Conservation (phyloP, 2,888 invertebrate species). For the Hermodice carunculata region DNA sequence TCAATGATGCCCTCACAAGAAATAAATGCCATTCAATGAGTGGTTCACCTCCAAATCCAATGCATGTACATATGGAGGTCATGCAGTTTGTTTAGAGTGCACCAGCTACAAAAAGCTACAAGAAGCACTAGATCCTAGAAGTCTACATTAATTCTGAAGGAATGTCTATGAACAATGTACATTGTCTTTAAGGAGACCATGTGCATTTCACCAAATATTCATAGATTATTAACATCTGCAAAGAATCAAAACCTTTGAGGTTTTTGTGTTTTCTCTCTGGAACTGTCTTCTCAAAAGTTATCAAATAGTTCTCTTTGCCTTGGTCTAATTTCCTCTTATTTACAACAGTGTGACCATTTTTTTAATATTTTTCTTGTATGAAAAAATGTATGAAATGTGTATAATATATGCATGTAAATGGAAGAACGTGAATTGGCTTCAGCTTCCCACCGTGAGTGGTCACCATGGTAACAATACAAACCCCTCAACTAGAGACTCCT, state of each 20-base stretch:
- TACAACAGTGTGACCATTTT: constrained; percentile 27
- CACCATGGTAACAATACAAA: constrained; percentile 16
- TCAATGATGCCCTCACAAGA: too few species aligned
- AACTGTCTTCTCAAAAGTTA: too few species aligned
- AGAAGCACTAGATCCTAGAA: too few species aligned
- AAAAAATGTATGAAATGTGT: constrained; percentile 27
- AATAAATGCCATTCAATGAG: too few species aligned
- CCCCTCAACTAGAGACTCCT: constrained; percentile 15
- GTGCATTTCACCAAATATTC: constrained; percentile 25
- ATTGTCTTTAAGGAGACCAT: constrained; percentile 23
- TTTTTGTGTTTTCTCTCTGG: constrained; percentile 19
- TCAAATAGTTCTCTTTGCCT: too few species aligned
- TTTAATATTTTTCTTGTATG: too few species aligned
- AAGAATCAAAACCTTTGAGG: constrained; percentile 26
- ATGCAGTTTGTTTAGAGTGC: constrained; percentile 22
- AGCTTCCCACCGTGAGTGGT: constrained; percentile 22
- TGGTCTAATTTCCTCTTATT: constrained; percentile 24
- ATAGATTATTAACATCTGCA: constrained; percentile 28
- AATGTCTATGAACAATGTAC: constrained; percentile 29
- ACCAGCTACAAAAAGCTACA: constrained; percentile 27
- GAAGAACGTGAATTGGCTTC: constrained; percentile 28
- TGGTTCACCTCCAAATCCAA: constrained; percentile 26
- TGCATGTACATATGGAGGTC: constrained; percentile 25
- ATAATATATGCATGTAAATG: constrained; percentile 24
- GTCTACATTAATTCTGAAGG: constrained; percentile 27